Conservation (phyloP, 2,113 vertebrate genomes). For the Theristicus caerulescens region DNA sequence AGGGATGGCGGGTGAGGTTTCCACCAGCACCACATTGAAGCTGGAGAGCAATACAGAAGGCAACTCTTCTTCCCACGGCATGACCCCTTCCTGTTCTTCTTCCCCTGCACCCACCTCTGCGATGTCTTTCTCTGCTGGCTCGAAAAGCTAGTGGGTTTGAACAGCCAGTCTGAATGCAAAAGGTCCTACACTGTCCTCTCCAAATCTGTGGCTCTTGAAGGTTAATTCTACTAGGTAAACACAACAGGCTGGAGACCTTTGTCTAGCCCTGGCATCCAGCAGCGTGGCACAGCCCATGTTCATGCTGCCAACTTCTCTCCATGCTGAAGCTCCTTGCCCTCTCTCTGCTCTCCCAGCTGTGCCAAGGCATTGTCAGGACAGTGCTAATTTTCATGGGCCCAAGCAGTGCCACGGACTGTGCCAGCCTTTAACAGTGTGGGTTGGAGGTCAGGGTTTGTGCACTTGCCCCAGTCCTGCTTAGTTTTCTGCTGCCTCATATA, state of each 20-base stretch:
- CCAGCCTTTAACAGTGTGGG: background rate
- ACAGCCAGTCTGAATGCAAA: background rate
- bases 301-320: background rate
- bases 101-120: background rate
- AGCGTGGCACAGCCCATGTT: background rate
- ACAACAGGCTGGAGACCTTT: background rate
- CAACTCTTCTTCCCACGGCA: rapidly evolving
- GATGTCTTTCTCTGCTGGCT: background rate
- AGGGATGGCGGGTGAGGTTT: background rate
- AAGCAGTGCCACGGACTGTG: background rate
- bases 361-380: background rate
- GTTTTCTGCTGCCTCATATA: background rate
- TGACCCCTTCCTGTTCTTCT: background rate
- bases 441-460: background rate
- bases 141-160: rapidly evolving
- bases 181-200: background rate
- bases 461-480: background rate
- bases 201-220: background rate
- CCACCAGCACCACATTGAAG: background rate
- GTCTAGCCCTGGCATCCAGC: background rate
- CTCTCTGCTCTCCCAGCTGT: background rate
- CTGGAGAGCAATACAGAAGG: background rate
- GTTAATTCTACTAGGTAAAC: background rate
- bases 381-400: background rate
- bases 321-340: background rate